Conservation (phyloP, 2,888 invertebrate species). For the Agriotes lineatus region DNA sequence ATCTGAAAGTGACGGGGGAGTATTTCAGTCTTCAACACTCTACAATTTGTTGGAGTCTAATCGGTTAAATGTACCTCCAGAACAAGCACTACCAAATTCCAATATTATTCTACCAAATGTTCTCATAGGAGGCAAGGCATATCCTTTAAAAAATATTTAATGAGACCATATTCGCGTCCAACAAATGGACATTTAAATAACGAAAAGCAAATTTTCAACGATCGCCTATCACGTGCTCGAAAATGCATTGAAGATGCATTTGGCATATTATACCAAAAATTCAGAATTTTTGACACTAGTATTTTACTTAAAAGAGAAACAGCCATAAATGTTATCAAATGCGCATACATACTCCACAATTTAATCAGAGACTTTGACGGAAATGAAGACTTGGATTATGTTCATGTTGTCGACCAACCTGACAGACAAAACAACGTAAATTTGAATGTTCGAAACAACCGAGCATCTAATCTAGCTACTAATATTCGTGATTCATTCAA, state of each 20-base stretch:
- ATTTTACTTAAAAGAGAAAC: slow-evolving; percentile 19
- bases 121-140: too few relatives aligned
- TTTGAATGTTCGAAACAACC: slow-evolving; percentile 12
- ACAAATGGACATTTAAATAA: slow-evolving; percentile 13
- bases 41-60: slow-evolving; percentile 5
- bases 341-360: slow-evolving; percentile 10
- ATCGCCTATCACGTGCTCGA: slow-evolving; percentile 13
- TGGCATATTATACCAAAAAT: slow-evolving; percentile 21
- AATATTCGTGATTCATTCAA: slow-evolving; percentile 14
- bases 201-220: slow-evolving; percentile 17
- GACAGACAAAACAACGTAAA: slow-evolving; percentile 14
- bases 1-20: slow-evolving; percentile 26
- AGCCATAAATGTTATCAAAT: slow-evolving; percentile 9
- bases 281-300: slow-evolving; percentile 13
- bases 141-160: neutral
- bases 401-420: slow-evolving; percentile 14
- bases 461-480: slow-evolving; percentile 15
- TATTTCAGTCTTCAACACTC: slow-evolving; percentile 17
- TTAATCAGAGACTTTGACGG: slow-evolving; percentile 20
- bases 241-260: slow-evolving; percentile 20
- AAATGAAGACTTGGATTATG: slow-evolving; percentile 19
- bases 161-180: slow-evolving; percentile 5
- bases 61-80: slow-evolving; percentile 14
- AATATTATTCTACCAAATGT: too few relatives aligned
- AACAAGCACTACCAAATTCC: slow-evolving; percentile 3